Evolutionary conservation across 2,113 vertebrate genomes (phyloP).

Genomic region (Phyllostomus hastatus): DNA sequence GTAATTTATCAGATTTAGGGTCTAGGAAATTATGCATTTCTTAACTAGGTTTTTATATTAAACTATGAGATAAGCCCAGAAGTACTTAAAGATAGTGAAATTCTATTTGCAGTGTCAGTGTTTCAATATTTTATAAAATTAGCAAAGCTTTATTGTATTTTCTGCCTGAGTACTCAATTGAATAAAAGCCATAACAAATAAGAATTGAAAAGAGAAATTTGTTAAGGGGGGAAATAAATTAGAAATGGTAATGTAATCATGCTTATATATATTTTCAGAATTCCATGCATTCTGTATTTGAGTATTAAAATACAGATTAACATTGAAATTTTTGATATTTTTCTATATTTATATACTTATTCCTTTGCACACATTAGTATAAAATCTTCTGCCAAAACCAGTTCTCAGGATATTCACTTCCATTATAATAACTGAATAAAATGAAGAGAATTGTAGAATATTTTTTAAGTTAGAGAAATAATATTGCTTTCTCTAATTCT

Average conservation of each 20-base stretch:
- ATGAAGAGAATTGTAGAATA: conserved; percentile 71
- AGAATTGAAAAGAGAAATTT: conserved; percentile 82
- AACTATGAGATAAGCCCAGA: conserved; percentile 74
- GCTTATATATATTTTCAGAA: conserved; percentile 82
- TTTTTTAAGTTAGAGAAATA: conserved; percentile 67
- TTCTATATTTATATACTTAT: conserved; percentile 80
- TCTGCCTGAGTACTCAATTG: conserved; percentile 74
- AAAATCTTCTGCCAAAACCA: conserved; percentile 78
- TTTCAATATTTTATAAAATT: conserved; percentile 86
- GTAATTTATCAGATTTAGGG: conserved; percentile 24
- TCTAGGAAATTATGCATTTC: conserved; percentile 55
- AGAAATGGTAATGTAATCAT: conserved; percentile 80
- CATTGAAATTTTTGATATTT: conserved; percentile 83
- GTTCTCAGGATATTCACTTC: conserved; percentile 72
- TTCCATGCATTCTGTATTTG: conserved; percentile 82
- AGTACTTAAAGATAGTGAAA: conserved; percentile 76
- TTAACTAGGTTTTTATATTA: conserved; percentile 79
- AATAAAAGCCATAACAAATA: conserved; percentile 84
- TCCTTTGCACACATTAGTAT: conserved; percentile 74
- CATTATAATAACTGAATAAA: conserved; percentile 79
- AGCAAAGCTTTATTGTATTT: conserved; percentile 82
- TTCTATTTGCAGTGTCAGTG: conserved; percentile 77
- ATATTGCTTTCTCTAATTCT: conserved; percentile 75
- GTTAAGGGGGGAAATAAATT: conserved; percentile 81
- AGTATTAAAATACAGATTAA: conserved; percentile 84